A percentile compares a stretch with the other conserved stretches of the same genome.
phyloP scores from a whole-genome alignment of 2,888 invertebrate species.

The Agrotis segetum region DNA sequence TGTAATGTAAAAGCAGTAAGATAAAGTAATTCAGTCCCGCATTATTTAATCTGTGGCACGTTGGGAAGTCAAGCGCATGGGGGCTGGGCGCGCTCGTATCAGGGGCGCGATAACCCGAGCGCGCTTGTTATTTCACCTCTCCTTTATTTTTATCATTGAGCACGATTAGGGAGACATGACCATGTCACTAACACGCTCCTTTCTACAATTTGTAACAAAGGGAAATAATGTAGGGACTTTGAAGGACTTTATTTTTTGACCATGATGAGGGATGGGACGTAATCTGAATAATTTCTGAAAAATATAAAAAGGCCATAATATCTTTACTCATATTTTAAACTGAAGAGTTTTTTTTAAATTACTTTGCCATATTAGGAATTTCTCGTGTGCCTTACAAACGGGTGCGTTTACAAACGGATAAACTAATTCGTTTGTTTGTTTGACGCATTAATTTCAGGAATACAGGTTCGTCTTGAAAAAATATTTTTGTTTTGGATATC shows the following conservation, averaged over 20 bases:
- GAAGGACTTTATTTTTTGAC: not conserved
- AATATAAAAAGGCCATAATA: too few relatives aligned
- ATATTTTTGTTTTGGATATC: too few relatives aligned
- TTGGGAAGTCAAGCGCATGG: constrained; percentile 21
- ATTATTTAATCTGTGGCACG: constrained; percentile 49
- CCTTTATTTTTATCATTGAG: constrained; percentile 66
- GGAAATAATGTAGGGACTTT: not conserved
- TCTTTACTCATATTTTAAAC: too few relatives aligned
- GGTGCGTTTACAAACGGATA: too few relatives aligned
- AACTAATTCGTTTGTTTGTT: too few relatives aligned
- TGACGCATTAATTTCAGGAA: too few relatives aligned
- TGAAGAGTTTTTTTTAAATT: too few relatives aligned
- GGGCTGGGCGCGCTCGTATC: constrained; percentile 36
- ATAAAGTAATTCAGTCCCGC: constrained; percentile 22
- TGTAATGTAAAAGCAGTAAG: not conserved
- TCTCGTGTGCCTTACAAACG: too few relatives aligned
- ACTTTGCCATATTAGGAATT: too few relatives aligned
- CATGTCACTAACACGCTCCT: constrained; percentile 53
- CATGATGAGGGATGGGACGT: not conserved
- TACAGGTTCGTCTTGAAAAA: too few relatives aligned
- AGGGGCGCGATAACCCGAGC: constrained; percentile 56
- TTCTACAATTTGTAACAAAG: constrained; percentile 15
- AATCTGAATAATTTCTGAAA: not conserved
- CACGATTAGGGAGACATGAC: constrained; percentile 58
- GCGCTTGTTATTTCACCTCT: constrained; percentile 25